Evolutionary conservation across 2,797 vertebrate species (phyloP).

Genomic region (Hapalemur alaotrensis): DNA sequence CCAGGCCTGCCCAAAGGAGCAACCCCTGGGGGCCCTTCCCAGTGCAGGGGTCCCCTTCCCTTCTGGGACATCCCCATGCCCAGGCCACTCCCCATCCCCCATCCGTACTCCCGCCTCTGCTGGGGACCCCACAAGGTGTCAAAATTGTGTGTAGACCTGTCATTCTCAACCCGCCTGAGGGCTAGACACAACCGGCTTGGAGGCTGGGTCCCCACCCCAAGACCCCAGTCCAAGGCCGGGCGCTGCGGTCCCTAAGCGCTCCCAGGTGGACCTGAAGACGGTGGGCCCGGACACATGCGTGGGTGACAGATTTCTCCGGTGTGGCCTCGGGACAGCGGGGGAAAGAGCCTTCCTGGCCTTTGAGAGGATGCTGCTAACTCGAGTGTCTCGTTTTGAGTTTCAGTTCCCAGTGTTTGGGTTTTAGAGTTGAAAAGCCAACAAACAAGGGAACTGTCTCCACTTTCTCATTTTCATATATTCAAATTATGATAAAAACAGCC

Average conservation of each 20-base stretch:
- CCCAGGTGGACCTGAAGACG: too few relatives aligned
- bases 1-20: neutral
- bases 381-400: neutral
- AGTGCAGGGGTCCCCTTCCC: neutral
- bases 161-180: neutral
- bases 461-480: neutral
- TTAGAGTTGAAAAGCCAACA: neutral
- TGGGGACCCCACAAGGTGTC: neutral
- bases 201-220: neutral
- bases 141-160: neutral
- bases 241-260: neutral
- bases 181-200: rapidly evolving
- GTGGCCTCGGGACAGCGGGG: rapidly evolving
- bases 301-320: too few relatives aligned
- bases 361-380: neutral
- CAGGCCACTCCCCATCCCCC: neutral
- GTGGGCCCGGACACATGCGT: too few relatives aligned
- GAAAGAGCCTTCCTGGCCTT: neutral
- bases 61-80: neutral
- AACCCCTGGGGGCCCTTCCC: neutral
- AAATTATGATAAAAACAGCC: neutral
- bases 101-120: rapidly evolving
- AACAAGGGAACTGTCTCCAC: neutral
- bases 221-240: rapidly evolving
- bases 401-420: neutral